These are phyloP conservation scores for Oncorhynchus mykiss DNA, from an alignment of 2,113 vertebrate species.

Conservation along the genomic window DNA sequence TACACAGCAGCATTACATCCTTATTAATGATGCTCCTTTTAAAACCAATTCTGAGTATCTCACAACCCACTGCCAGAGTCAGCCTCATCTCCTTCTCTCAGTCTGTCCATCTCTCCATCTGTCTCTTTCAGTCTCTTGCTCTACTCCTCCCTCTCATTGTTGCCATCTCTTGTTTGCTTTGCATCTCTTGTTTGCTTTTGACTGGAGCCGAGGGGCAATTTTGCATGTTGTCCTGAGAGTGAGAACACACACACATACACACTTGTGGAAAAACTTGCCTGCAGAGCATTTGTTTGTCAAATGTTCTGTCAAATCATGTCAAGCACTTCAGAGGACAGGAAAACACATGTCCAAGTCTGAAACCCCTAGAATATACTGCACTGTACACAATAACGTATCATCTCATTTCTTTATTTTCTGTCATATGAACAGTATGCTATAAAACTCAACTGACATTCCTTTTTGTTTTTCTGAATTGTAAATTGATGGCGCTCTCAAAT, in stretches of 20 bases:
- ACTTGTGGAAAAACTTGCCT: conserved; percentile 47
- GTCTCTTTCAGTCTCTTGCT: conserved; percentile 37
- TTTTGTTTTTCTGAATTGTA: conserved; percentile 48
- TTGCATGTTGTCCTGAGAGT: conserved; percentile 65
- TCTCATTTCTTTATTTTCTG: neutral
- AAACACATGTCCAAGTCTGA: conserved; percentile 40
- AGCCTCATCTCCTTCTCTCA: conserved; percentile 45
- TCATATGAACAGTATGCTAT: neutral
- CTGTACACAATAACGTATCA: neutral
- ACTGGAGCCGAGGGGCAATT: conserved; percentile 68
- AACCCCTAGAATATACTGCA: conserved; percentile 33
- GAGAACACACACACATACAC: conserved; percentile 22
- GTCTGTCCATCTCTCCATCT: conserved; percentile 63
- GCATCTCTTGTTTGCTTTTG: conserved; percentile 65
- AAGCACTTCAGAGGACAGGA: conserved; percentile 56
- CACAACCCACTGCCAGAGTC: conserved; percentile 52
- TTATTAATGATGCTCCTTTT: neutral
- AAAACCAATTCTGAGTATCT: conserved; percentile 28
- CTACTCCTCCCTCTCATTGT: conserved; percentile 52
- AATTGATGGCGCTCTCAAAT: conserved; percentile 38
- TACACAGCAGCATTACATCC: neutral
- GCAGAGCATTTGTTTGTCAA: conserved; percentile 73
- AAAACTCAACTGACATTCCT: neutral
- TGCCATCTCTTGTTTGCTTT: conserved; percentile 71
- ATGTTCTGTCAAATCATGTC: conserved; percentile 73